Evolutionary conservation across 2,797 vertebrate species (phyloP), one percentile per base, ranked within the genome.

Genomic region (Gymnocypris eckloni): DNA sequence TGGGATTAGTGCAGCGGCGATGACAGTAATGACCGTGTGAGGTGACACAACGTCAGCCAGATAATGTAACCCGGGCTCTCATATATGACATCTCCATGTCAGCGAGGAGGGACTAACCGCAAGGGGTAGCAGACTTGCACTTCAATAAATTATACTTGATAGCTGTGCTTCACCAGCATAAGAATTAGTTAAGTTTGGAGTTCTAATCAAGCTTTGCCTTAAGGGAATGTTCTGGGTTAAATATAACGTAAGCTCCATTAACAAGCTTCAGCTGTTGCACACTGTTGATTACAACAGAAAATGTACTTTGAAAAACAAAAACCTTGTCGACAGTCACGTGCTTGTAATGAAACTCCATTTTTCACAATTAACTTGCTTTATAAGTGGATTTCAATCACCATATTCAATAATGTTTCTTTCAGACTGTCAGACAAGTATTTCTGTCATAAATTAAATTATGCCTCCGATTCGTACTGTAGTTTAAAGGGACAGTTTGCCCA

Each of bases 1-100:
- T 93, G 91, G 93, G 92, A 93, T 92, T 90, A 92, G 82, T 77
- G 90, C 52, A 78, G 69, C 76, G 54, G 22, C 45, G 67, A 64
- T 79, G 66, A 67, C 64, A 45, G 70, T 83, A 56, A 71, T 82
- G 48, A 84, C 79, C 54, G 18, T 45, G 37, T 73, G 83, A 82
- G 67, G 73, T 82, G 78, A 64, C 80, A 69, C 6, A 39, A 45
- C 56, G n/a, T 45, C 67, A 37, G 48, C 43, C 22, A 43, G 82
- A 79, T 45, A 66, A 84, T 33, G 10, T 56, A 64, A 69, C 43
- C 59, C 7, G 9, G 15, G 20, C 61, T 69, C 50, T 50, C 33
- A 41, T 70, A 54, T 39, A 33, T 71, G 15, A 12, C 52, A 18
- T 64, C 22, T 82, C 13, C 20, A 20, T 45, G 64, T 79, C 67